Percentiles rank a stretch among this genome's conserved stretches.
phyloP scores from a whole-genome alignment of 2,888 invertebrate species.

The Lasioglossum lativentre region DNA sequence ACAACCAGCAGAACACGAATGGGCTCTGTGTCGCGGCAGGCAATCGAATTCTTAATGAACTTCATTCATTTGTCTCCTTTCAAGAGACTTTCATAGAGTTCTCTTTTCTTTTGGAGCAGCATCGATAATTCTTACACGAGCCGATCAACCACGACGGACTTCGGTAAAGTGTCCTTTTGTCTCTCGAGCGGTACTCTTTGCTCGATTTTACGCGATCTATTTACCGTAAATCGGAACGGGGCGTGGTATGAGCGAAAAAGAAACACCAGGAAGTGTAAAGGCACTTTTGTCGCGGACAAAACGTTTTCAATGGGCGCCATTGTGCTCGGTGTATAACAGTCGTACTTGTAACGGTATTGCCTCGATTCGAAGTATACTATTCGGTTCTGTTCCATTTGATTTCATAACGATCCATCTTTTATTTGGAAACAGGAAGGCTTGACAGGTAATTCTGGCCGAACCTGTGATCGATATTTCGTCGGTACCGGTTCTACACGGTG shows the following conservation, averaged over 20 bases:
- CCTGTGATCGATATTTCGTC: slow-evolving; percentile 20
- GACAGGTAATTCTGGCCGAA: slow-evolving; percentile 17
- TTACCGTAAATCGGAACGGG: slow-evolving; percentile 21
- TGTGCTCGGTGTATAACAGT: slow-evolving; percentile 24
- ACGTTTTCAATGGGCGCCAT: slow-evolving; percentile 44
- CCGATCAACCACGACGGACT: not conserved
- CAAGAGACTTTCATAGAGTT: not conserved
- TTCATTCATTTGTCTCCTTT: not conserved
- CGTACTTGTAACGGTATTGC: slow-evolving; percentile 51
- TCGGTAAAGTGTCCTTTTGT: slow-evolving; percentile 14
- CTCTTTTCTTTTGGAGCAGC: not conserved
- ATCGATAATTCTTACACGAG: slow-evolving; percentile 4
- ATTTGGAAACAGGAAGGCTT: not conserved
- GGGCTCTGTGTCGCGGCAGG: not conserved
- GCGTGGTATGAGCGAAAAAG: slow-evolving; percentile 4
- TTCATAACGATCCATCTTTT: slow-evolving; percentile 33
- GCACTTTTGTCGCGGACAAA: slow-evolving; percentile 45
- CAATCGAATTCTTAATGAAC: slow-evolving; percentile 14
- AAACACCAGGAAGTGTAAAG: slow-evolving; percentile 35
- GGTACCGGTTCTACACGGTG: not conserved
- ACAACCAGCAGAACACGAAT: not conserved
- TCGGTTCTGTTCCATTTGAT: slow-evolving; percentile 28
- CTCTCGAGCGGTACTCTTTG: slow-evolving; percentile 1
- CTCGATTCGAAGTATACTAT: slow-evolving; percentile 32
- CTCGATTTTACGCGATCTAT: slow-evolving; percentile 36